Evolutionary conservation across 2,797 vertebrate genomes (phyloP), one percentile per base, ranked within the genome.

Genomic region (Notamacropus eugenii): DNA sequence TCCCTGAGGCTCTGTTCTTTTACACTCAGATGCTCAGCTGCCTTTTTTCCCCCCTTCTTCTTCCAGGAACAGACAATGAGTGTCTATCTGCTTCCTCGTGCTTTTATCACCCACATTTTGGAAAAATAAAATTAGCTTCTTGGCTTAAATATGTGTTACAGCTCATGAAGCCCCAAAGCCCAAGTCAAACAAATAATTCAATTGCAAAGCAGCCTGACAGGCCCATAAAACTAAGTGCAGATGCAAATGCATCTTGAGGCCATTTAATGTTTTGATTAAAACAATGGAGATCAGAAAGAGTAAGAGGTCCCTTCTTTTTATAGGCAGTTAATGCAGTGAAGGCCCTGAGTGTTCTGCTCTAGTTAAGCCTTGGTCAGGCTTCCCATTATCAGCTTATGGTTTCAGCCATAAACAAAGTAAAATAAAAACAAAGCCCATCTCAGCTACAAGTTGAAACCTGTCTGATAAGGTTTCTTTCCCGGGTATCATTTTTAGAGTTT

Each of bases 131-230:
- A 98, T 94, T 34, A 91, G 58, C 55, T 94, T 97, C 91, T 97
- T 94, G 57, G 82, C 96, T 95, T 97, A 97, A 98, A 97, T 56
- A 96, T 97, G 97, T 40, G 11, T 57, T 95, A 96, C 0, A 96
- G 57, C 93, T 96, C 92, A 91, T 27, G 55, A 95, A 96, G 95
- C 95, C 96, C 94, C 0, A 0, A 97, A 97, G 95, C 92, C 96
- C 91, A 95, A 96, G 95, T 95, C 96, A 93, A 97, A 96, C 50
- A 93, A 96, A 1, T 90, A 92, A 96, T 40, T 94, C 97, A 97
- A 92, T 27, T 54, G 92, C 90, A 95, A 93, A 98, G 95, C 56
- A 95, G 62, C 82, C 96, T 11, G 4, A 90, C 93, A 96, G 93
- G 95, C 50, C 93, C 54, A 55, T 50, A 95, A 94, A 91, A 5